Conservation (phyloP, 2,113 vertebrate species). For the Pelmatolapia mariae region DNA sequence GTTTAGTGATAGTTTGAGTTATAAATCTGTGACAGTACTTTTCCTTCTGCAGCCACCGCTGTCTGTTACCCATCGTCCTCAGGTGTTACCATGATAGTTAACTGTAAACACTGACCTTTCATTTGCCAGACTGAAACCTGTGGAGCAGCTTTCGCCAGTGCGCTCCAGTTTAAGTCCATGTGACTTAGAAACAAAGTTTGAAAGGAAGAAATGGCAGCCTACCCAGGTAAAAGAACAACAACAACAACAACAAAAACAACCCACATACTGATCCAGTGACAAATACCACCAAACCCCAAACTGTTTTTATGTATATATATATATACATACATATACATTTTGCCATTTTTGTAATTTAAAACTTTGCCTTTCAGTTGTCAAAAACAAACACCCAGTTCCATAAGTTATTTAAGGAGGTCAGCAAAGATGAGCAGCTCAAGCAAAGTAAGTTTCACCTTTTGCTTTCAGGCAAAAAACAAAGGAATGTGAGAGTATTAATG, state of each 20-base stretch:
- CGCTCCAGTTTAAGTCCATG: conserved; percentile 33
- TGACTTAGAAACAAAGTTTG: conserved; percentile 49
- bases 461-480: not conserved
- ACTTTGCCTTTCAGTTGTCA: conserved; percentile 71
- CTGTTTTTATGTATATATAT: not conserved
- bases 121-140: conserved; percentile 48
- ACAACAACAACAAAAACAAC: not conserved
- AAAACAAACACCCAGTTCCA: conserved; percentile 91
- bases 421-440: conserved; percentile 80
- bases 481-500: not conserved
- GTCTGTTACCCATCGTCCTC: not conserved
- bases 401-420: conserved; percentile 89
- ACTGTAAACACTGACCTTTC: conserved; percentile 4
- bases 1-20: not conserved
- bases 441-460: conserved; percentile 82
- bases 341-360: not conserved
- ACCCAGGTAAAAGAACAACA: conserved; percentile 39
- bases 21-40: not conserved
- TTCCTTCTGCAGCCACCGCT: not conserved
- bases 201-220: conserved; percentile 53
- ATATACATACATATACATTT: too few species aligned
- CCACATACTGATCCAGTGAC: accelerated
- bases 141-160: conserved; percentile 39
- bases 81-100: not conserved
- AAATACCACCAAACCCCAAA: not conserved